These are phyloP conservation scores for Lichenostomus cassidix DNA, from an alignment of 2,113 vertebrate genomes.

Conservation along the genomic window DNA sequence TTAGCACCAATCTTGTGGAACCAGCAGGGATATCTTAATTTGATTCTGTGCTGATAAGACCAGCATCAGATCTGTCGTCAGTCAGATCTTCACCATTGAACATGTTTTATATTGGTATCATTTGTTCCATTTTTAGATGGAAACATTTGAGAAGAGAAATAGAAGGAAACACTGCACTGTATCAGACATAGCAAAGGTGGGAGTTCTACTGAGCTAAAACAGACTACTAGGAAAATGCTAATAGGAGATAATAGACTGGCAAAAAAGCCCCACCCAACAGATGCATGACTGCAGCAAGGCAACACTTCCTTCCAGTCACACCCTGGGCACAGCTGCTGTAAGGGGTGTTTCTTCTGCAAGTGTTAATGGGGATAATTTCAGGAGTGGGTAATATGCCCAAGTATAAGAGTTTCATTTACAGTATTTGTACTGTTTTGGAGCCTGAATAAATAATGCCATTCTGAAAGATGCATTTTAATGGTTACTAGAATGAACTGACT, in stretches of 20 bases:
- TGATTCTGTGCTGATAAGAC: not conserved
- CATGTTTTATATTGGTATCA: not conserved
- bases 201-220: not conserved
- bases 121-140: not conserved
- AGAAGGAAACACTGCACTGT: not conserved
- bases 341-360: not conserved
- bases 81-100: not conserved
- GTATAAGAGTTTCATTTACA: not conserved
- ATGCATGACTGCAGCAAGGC: not conserved
- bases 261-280: not conserved
- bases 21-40: not conserved
- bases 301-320: not conserved
- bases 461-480: not conserved
- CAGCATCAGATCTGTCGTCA: not conserved
- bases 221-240: not conserved
- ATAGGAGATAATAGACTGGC: not conserved
- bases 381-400: accelerated
- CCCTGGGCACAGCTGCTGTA: not conserved
- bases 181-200: not conserved
- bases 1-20: not conserved
- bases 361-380: not conserved
- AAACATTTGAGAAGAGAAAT: not conserved
- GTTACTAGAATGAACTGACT: not conserved
- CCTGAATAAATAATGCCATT: not conserved
- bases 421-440: not conserved